These are phyloP conservation scores for Sebastes steindachneri DNA, from an alignment of 2,797 vertebrate genomes.

Conservation along the genomic window DNA sequence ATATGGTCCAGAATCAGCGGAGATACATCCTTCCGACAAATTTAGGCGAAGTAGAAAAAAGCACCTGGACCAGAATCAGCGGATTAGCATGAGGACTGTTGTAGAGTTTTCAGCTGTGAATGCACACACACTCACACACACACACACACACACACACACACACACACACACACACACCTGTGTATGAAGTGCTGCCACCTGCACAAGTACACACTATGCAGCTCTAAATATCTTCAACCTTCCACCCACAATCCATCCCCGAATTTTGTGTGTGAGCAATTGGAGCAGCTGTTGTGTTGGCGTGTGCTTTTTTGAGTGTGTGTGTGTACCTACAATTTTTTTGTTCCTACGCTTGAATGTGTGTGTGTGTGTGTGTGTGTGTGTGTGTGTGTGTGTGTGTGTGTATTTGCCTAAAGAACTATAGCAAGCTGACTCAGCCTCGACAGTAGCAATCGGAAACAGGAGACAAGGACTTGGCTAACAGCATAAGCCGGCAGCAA, in stretches of 20 bases:
- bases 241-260: constrained; percentile 24
- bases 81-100: constrained; percentile 44
- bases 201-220: background rate
- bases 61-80: constrained; percentile 32
- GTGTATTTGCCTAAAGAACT: constrained; percentile 36
- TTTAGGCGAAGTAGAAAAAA: background rate
- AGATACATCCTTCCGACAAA: background rate
- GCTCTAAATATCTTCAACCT: constrained; percentile 45
- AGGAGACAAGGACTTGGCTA: constrained; percentile 74
- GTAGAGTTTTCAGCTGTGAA: constrained; percentile 8
- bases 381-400: background rate
- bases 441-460: constrained; percentile 71
- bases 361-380: background rate
- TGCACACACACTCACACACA: background rate
- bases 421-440: constrained; percentile 67
- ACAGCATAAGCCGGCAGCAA: constrained; percentile 57
- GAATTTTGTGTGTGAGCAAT: constrained; percentile 19
- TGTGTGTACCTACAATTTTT: background rate
- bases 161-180: background rate
- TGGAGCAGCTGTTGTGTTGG: constrained; percentile 15
- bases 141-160: background rate
- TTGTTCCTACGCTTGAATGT: background rate
- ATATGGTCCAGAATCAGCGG: constrained; percentile 29
- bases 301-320: background rate
- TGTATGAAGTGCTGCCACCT: background rate